These are phyloP conservation scores for Telenomus remus DNA, from an alignment of 1,140 invertebrate species.

Conservation along the genomic window DNA sequence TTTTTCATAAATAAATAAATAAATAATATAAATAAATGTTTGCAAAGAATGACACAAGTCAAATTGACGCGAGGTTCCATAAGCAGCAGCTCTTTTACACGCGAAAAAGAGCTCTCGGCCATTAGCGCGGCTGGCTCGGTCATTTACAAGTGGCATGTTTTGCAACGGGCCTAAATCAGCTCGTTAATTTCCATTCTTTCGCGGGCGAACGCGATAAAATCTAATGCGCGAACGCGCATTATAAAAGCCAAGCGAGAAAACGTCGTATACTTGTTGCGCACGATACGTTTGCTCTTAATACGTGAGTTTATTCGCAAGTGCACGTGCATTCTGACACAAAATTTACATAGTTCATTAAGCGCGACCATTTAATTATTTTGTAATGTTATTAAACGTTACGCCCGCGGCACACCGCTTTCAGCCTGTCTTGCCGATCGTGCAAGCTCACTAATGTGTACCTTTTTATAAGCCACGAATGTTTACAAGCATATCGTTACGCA, in stretches of 20 bases:
- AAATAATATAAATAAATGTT: not conserved
- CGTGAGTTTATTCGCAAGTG: constrained; percentile 27
- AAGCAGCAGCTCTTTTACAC: constrained; percentile 10
- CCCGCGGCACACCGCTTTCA: not conserved
- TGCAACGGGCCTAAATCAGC: constrained; percentile 57
- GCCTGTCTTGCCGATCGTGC: constrained; percentile 27
- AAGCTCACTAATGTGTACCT: constrained; percentile 20
- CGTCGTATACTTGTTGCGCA: constrained; percentile 41
- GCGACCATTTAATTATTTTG: constrained; percentile 49
- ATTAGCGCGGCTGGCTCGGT: constrained; percentile 24
- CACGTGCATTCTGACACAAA: constrained; percentile 31
- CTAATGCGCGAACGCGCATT: constrained; percentile 33
- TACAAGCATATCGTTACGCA: constrained; percentile 34
- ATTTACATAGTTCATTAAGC: constrained; percentile 50
- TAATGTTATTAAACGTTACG: constrained; percentile 39
- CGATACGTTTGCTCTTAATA: constrained; percentile 31
- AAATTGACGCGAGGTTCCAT: constrained; percentile 27
- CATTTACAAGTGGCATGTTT: constrained; percentile 34
- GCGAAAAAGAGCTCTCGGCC: constrained; percentile 15
- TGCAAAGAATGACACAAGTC: constrained; percentile 32
- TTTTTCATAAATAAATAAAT: no score
- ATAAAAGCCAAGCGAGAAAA: constrained; percentile 40
- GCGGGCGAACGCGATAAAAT: constrained; percentile 44
- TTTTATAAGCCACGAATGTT: constrained; percentile 21
- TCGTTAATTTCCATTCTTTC: constrained; percentile 67